These are phyloP conservation scores for Microcebus jonahi DNA, from an alignment of 2,113 vertebrate species.

Conservation along the genomic window DNA sequence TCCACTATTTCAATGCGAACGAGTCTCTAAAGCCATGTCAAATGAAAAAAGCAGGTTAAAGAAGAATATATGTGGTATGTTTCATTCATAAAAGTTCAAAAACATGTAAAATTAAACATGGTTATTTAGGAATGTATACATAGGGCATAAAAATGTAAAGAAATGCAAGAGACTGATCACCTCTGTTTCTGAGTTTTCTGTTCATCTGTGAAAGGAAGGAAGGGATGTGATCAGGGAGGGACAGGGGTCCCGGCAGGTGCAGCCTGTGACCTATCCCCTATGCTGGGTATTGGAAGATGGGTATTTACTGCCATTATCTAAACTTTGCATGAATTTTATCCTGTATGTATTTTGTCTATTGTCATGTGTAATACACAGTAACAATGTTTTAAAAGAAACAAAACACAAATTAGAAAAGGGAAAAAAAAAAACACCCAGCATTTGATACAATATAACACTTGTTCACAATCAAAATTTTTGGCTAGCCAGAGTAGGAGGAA, in stretches of 20 bases:
- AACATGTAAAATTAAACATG: not conserved
- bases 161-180: not conserved
- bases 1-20: accelerated
- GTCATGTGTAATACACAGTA: not conserved
- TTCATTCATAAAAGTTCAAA: not conserved
- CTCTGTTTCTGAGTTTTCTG: not conserved
- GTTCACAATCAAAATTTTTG: not conserved
- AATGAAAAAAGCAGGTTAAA: not conserved
- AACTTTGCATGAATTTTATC: not conserved
- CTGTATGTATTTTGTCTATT: not conserved
- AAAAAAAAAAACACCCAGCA: not conserved
- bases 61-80: not conserved
- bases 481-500: not conserved
- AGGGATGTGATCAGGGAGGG: not conserved
- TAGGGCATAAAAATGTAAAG: not conserved
- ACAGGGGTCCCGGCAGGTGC: not conserved
- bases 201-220: not conserved
- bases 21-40: not conserved
- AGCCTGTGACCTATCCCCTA: not conserved
- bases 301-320: not conserved
- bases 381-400: not conserved
- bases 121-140: not conserved
- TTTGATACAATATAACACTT: not conserved
- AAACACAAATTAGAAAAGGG: not conserved
- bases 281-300: not conserved